These are phyloP conservation scores for Girardinichthys multiradiatus DNA, from an alignment of 2,113 vertebrate species.

Conservation along the genomic window DNA sequence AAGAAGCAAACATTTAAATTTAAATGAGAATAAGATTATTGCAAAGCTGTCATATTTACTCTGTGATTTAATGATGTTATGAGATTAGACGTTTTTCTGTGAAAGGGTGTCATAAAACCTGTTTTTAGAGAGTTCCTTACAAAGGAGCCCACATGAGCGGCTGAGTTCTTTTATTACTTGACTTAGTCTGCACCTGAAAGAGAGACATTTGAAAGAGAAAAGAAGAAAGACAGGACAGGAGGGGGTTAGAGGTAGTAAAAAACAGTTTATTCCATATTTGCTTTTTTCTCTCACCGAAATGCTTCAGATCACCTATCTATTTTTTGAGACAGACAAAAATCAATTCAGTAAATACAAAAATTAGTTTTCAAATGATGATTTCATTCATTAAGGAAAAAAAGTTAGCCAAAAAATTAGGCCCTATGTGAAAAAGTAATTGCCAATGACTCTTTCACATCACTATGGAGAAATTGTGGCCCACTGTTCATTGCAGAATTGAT, in stretches of 20 bases:
- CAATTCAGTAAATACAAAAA: neutral
- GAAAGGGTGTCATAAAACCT: neutral
- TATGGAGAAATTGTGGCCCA: neutral
- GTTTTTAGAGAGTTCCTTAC: neutral
- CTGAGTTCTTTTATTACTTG: slow-evolving; percentile 48
- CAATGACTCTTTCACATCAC: neutral
- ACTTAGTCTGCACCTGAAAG: slow-evolving; percentile 57
- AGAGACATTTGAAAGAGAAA: slow-evolving; percentile 29
- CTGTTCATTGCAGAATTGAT: neutral
- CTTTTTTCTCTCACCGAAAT: too few species aligned
- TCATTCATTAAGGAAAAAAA: neutral
- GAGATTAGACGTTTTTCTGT: neutral
- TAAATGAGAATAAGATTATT: neutral
- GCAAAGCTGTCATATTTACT: neutral
- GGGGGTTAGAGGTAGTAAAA: too few species aligned
- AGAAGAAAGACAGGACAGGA: slow-evolving; percentile 15
- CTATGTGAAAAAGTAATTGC: neutral
- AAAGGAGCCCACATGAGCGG: slow-evolving; percentile 5
- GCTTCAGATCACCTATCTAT: too few species aligned
- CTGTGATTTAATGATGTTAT: neutral
- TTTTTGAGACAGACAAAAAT: neutral
- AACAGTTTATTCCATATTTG: too few species aligned
- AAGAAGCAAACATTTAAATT: neutral
- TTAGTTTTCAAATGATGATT: neutral
- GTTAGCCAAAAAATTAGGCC: neutral